Base-by-base conservation (phyloP, 2,797 vertebrate species). In the Parotocinclus haroldoi region DNA sequence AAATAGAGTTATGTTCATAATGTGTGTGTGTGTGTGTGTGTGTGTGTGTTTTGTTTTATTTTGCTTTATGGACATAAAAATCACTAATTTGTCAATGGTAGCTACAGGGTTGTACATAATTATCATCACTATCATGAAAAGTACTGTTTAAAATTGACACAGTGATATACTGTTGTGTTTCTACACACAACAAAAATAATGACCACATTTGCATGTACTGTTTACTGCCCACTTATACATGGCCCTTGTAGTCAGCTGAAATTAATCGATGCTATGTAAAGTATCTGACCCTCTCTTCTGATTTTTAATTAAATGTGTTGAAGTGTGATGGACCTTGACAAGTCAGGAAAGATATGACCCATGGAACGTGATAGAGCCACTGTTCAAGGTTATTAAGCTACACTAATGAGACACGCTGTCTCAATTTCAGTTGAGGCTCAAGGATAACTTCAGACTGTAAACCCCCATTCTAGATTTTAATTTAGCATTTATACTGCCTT, bases 301-400 rank as follows among this genome's bases (percentile, higher is more conserved):
- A 45, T 12, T 63, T 69, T 63, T 69, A 69, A 69, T 69, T 63
- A 69, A 63, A 56, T 18, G 39, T 56, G 68, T 56, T 54, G 44
- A 57, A 61, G 66, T 59, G 19, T 39, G 55, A 19, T 37, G 13
- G 57, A 45, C 50, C 38, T 45, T 59, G 17, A 71, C 19, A 54
- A 58, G 58, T 48, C 59, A 10, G 45, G 14, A 56, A 60, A 18
- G 42, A 46, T 51, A 66, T 10, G n/a, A 59, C 16, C 16, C 17
- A 39, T 42, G 45, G 7, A 44, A 67, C 40, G 3, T 11, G 17
- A 58, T 37, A 46, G 42, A 53, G 53, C 39, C 44, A 53, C 61
- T 42, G 16, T 12, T 16, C 16, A 71, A 66, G 57, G 58, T 56
- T 51, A 57, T 67, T 61, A 51, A 37, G 12, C 8, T 44, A 45